phyloP scores from a whole-genome alignment of 2,797 vertebrate genomes.

The Lindbergichthys nudifrons region DNA sequence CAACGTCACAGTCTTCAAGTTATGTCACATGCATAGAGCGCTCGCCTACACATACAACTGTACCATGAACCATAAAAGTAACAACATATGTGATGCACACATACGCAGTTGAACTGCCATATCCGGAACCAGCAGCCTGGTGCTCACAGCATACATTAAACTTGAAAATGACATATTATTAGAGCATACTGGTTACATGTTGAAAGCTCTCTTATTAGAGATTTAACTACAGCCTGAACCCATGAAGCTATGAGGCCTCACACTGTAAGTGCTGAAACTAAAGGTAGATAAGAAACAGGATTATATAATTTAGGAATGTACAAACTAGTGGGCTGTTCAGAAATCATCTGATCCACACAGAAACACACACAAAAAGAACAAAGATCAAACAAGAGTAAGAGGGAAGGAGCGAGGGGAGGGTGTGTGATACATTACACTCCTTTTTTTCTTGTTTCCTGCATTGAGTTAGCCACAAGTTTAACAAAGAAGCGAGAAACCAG shows the following conservation, averaged over 20 bases:
- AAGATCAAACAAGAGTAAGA: slow-evolving; percentile 22
- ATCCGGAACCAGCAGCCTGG: slow-evolving; percentile 26
- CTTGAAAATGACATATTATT: slow-evolving; percentile 25
- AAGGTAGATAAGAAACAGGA: slow-evolving; percentile 39
- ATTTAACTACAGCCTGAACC: slow-evolving; percentile 22
- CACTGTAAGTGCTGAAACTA: slow-evolving; percentile 3
- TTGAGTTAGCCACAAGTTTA: slow-evolving; percentile 14
- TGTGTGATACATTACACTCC: slow-evolving; percentile 3
- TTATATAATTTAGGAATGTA: slow-evolving; percentile 37
- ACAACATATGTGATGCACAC: slow-evolving; percentile 24
- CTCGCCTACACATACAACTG: slow-evolving; percentile 1
- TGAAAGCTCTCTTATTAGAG: slow-evolving; percentile 15
- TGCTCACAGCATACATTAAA: slow-evolving; percentile 14
- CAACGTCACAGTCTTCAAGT: not conserved
- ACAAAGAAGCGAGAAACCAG: slow-evolving; percentile 25
- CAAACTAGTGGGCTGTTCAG: slow-evolving; percentile 15
- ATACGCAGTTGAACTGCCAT: slow-evolving; percentile 27
- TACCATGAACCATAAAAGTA: slow-evolving; percentile 33
- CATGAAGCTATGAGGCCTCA: slow-evolving; percentile 28
- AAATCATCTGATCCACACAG: not conserved
- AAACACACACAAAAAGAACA: slow-evolving; percentile 41
- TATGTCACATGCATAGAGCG: not conserved
- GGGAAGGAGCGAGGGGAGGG: slow-evolving; percentile 33
- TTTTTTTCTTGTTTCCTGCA: slow-evolving; percentile 41
- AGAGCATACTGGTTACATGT: slow-evolving; percentile 20